phyloP scores from a whole-genome alignment of 2,888 invertebrate species.

The Heliconius aoede region DNA sequence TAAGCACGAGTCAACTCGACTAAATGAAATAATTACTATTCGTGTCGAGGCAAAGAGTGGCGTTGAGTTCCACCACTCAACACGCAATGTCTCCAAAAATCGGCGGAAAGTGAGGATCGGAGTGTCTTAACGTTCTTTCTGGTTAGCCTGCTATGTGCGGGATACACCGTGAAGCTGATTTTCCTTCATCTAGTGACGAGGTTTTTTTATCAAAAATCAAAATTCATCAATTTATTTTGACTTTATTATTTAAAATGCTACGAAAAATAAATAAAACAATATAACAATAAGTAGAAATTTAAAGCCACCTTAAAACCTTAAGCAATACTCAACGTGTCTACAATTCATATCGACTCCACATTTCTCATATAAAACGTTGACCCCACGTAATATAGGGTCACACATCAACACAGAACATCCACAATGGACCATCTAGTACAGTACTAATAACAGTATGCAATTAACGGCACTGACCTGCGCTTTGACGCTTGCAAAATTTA shows the following conservation, averaged over 20 bases:
- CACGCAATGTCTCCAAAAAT: no score
- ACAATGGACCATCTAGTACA: conserved; percentile 44
- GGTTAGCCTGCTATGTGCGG: no score
- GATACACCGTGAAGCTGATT: no score
- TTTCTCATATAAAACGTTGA: conserved; percentile 45
- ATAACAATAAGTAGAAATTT: background rate
- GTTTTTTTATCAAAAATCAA: background rate
- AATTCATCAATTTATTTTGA: no score
- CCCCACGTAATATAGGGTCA: conserved; percentile 44
- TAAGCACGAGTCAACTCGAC: no score
- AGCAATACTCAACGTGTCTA: background rate
- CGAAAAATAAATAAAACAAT: background rate
- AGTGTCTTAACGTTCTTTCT: no score
- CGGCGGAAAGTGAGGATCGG: no score
- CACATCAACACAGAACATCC: conserved; percentile 46
- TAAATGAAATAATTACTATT: no score
- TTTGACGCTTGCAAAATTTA: conserved; percentile 48
- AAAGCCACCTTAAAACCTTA: background rate
- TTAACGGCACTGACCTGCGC: conserved; percentile 49
- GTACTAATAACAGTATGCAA: conserved; percentile 49
- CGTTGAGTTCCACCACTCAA: no score
- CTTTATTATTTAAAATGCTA: no score
- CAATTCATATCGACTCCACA: conserved; percentile 31
- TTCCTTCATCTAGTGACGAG: background rate
- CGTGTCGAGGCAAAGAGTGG: no score